Evolutionary conservation across 2,797 vertebrate genomes (phyloP).

Genomic region (Thalassophryne amazonica): DNA sequence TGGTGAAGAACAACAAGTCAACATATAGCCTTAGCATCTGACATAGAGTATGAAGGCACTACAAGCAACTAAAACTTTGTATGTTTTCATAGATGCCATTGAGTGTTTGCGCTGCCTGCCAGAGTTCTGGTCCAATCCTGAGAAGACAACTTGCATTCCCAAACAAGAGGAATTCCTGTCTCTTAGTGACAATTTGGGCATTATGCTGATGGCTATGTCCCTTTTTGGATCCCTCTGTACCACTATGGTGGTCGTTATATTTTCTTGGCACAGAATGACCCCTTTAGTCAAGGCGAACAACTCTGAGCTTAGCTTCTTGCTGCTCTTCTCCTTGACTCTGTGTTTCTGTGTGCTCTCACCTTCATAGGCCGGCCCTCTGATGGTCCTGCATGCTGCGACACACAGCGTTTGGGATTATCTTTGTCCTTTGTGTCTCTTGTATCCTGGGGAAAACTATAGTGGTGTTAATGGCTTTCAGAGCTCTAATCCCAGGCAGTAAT

Average conservation of each 20-base stretch:
- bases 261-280: constrained; percentile 63
- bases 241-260: constrained; percentile 62
- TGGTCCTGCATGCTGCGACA: constrained; percentile 83
- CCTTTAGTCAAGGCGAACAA: constrained; percentile 81
- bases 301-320: constrained; percentile 79
- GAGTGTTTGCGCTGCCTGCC: constrained; percentile 76
- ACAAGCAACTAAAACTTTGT: background rate
- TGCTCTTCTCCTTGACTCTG: constrained; percentile 78
- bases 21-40: background rate
- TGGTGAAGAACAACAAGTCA: constrained; percentile 57
- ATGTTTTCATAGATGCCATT: constrained; percentile 71
- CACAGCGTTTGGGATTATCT: constrained; percentile 77
- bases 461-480: constrained; percentile 79
- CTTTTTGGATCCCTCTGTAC: constrained; percentile 74
- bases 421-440: constrained; percentile 80
- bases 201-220: constrained; percentile 66
- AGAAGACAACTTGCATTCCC: constrained; percentile 72
- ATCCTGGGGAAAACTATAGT: constrained; percentile 81
- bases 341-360: constrained; percentile 81
- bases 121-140: constrained; percentile 79
- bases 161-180: constrained; percentile 81
- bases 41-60: background rate
- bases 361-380: constrained; percentile 77
- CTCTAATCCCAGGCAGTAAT: constrained; percentile 66
- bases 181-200: constrained; percentile 75